Base-by-base conservation (phyloP, 2,888 invertebrate species). In the Diarsia mendica region DNA sequence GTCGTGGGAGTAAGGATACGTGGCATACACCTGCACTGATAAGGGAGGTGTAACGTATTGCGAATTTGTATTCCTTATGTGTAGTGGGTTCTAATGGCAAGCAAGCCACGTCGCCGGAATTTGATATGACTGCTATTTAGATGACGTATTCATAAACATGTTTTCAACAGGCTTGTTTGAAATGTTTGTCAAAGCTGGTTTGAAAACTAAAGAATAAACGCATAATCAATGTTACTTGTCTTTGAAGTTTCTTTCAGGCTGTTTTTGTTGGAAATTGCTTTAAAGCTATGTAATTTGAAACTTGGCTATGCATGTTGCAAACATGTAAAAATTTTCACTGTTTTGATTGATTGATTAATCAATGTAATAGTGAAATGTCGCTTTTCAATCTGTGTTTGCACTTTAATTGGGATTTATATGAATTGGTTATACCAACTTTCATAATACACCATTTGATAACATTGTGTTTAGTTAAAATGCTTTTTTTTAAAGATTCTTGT, bases 11-110 rank as follows among this genome's bases (percentile, higher is more conserved):
- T 61, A 84, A 75, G 46, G 76, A 67, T 28, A 73, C 53, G 61
- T 68, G 64, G 67, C 53, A 49, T 80, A 61, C 84, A 82, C 81
- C 81, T 84, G 81, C 84, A 80, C 85, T 71, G 81, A 84, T 84
- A 82, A 67, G 66, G 68, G n/a, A 64, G 49, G 46, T 49, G n/a
- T n/a, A n/a, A 65, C 64, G 51, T 71, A 80, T 55, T 67, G n/a
- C 18, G 63, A 81, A 84, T 82, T 84, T 84, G 65, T 82, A 75
- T 81, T 82, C 84, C 67, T 33, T 67, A 69, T 67, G 58, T 67
- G 53, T 75, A 33, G 11, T 18, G n/a, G 2, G 65, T 8, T 28
- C n/a, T 67, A 80, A 80, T 70, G 58, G 53, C 44, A 80, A 46
- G 81, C 67, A 72, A 51, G 49, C 67, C 74, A 65, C 75, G 80